Evolutionary conservation across 92 coral and sea anemone species (phyloP), one percentile per base, ranked within the genome.

Genomic region (Actinernus sp.): DNA sequence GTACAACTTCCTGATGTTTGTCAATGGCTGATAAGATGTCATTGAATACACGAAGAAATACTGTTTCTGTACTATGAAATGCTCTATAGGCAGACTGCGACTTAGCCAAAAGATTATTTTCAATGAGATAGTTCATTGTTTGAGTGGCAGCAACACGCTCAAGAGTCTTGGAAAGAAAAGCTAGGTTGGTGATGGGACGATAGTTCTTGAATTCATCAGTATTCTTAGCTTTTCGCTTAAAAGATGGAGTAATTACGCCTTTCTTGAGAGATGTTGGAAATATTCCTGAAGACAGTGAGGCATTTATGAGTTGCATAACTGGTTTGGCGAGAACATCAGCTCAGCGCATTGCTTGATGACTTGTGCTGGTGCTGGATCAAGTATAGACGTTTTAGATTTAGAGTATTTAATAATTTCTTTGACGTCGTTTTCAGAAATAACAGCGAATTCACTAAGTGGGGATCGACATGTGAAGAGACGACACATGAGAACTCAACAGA

Each of bases 141-240:
- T 84, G 85, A 56, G 26, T n/a, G 2, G 84, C 48, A 41, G 40
- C 82, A 43, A 64, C 74, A 36, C 80, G 68, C 65, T 84, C 90
- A 29, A 81, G 49, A n/a, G 47, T 32, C 59, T 82, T 82, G 22
- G 83, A 74, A 33, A 65, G 48, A 44, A 74, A 82, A 7, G 83
- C 26, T n/a, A 61, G 16, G 81, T 82, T 82, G 13, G 83, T 47
- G 21, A 82, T 74, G 18, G 78, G 83, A 31, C 82, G 65, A 55
- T 53, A 81, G 70, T 63, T 72, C n/a, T 65, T 31, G 32, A 71
- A 73, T 13, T 32, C 45, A 17, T 81, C 88, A 30, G 23, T 19
- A 47, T 81, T 82, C 14, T 31, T 19, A 3, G 61, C 5, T 10
- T 44, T 22, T 27, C 65, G 31, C 60, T 76, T 66, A 24, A 76